Base-by-base conservation (phyloP, 2,888 invertebrate genomes). In the Idaea aversata region DNA sequence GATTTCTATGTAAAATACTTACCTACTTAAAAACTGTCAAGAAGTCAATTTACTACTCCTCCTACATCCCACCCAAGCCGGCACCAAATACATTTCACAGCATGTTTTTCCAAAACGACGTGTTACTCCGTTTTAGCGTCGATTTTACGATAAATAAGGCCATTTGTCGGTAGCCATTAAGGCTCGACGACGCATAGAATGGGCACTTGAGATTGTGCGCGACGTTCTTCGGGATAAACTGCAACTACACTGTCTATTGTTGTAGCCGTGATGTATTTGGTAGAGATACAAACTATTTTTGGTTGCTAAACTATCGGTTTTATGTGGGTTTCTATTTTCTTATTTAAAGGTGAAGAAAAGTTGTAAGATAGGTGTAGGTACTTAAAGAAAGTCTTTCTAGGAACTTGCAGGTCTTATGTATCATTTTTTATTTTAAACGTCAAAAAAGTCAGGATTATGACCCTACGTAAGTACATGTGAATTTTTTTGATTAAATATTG, bases 71-170 rank as follows among this genome's bases (percentile, higher is more conserved):
- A 47, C 47, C 47, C 47, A 47, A 47, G 47, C 47, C 47, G 47
- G 47, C 7, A 75, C 69, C 74, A 74, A 76, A 78, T 85, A 82
- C 83, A 84, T 83, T 85, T 85, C 83, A 86, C 79, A 78, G 76
- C 83, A 78, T 83, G 82, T 83, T 84, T 81, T 80, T 78, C 80
- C 80, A 76, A 81, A 86, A 86, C 87, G 86, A 87, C 79, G 85
- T 88, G 88, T 87, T 84, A 84, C 83, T 80, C 81, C 81, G 83
- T 85, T 88, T 90, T 82, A 88, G 86, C 87, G 85, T 85, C 87
- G 86, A 88, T 89, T 88, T 88, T 85, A 87, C 89, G 87, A 91
- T 90, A 90, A 90, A 90, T 88, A 88, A 84, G 76, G 79, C 84
- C 84, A 86, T 91, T 90, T 87, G 86, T 86, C 83, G 80, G 77